phyloP scores from a whole-genome alignment of 1,140 invertebrate genomes.

The Zaprionus taronus region DNA sequence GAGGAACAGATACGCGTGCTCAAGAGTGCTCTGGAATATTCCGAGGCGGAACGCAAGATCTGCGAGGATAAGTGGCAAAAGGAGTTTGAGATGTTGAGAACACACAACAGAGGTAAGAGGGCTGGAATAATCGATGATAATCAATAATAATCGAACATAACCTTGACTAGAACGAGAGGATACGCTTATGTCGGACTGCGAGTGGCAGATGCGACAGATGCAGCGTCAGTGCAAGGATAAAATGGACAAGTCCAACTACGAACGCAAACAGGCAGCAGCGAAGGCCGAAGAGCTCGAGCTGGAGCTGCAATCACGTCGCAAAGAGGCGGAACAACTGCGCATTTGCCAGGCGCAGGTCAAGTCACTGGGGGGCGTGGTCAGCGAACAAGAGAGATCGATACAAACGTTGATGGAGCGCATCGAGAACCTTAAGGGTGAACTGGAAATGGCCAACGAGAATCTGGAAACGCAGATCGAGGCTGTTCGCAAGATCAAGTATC shows the following conservation, averaged over 20 bases:
- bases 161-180: constrained; percentile 86
- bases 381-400: constrained; percentile 87
- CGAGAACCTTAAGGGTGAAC: constrained; percentile 84
- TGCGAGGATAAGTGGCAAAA: constrained; percentile 87
- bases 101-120: constrained; percentile 76
- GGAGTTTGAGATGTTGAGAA: constrained; percentile 87
- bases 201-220: constrained; percentile 89
- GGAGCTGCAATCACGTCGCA: constrained; percentile 84
- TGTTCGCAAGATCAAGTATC: constrained; percentile 84
- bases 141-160: neutral
- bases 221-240: constrained; percentile 87
- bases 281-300: constrained; percentile 85
- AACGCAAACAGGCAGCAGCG: constrained; percentile 85
- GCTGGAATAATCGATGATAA: neutral
- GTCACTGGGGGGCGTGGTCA: constrained; percentile 86
- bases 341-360: constrained; percentile 87
- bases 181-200: constrained; percentile 88
- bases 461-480: constrained; percentile 86
- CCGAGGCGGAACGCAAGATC: constrained; percentile 86
- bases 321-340: constrained; percentile 85
- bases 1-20: constrained; percentile 85
- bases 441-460: constrained; percentile 86
- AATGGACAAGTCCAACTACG: constrained; percentile 86
- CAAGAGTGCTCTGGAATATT: constrained; percentile 87
- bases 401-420: constrained; percentile 86